These are phyloP conservation scores for Hypsopygia costalis DNA, from an alignment of 2,888 invertebrate species.

Conservation along the genomic window DNA sequence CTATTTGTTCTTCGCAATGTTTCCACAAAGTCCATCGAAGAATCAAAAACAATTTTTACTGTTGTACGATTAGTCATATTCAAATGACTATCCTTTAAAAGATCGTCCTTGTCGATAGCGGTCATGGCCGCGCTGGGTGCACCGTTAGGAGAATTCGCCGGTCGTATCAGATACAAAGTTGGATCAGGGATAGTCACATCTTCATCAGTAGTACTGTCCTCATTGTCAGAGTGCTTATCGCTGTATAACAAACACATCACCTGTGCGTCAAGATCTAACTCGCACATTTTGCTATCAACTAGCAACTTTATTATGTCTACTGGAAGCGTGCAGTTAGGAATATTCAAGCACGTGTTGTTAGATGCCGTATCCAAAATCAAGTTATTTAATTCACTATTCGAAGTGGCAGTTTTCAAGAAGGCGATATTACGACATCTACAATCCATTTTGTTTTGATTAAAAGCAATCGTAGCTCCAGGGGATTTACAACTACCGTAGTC, in stretches of 20 bases:
- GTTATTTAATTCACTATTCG: constrained; percentile 50
- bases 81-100: constrained; percentile 52
- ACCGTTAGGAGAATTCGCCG: constrained; percentile 53
- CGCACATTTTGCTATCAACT: constrained; percentile 65
- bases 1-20: constrained; percentile 55
- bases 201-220: constrained; percentile 49
- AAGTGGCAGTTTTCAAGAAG: constrained; percentile 45
- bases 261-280: constrained; percentile 56
- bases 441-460: constrained; percentile 62
- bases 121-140: constrained; percentile 60
- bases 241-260: constrained; percentile 69
- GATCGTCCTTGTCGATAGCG: constrained; percentile 59
- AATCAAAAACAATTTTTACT: constrained; percentile 69
- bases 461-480: constrained; percentile 49
- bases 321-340: constrained; percentile 65
- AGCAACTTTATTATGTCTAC: constrained; percentile 60
- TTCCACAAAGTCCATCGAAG: constrained; percentile 67
- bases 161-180: constrained; percentile 68
- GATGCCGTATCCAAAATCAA: constrained; percentile 55
- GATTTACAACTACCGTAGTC: constrained; percentile 67
- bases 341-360: constrained; percentile 70
- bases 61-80: constrained; percentile 66
- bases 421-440: constrained; percentile 74
- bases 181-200: constrained; percentile 66
- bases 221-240: constrained; percentile 52